A percentile compares a stretch with the other conserved stretches of the same genome.
Conservation (phyloP, 2,888 invertebrate genomes). For the Apamea epomidion region DNA sequence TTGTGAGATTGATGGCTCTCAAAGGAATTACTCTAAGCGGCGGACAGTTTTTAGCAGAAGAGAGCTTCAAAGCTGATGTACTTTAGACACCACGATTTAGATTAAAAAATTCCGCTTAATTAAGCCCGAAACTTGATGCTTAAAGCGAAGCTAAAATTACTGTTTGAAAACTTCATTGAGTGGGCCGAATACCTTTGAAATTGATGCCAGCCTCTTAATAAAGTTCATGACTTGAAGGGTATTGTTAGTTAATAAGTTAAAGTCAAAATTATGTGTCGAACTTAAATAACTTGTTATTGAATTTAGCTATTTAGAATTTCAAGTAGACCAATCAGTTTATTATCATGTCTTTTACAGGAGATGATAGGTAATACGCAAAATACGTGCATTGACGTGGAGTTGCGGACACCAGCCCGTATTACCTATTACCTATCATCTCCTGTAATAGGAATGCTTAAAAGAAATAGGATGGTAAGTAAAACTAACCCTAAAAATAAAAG, state of each 20-base stretch:
- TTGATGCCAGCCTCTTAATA: slow-evolving; percentile 14
- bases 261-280: slow-evolving; percentile 2
- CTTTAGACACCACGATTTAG: slow-evolving; percentile 18
- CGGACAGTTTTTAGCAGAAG: slow-evolving; percentile 48
- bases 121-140: slow-evolving; percentile 40
- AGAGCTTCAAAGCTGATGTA: slow-evolving; percentile 26
- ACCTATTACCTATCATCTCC: no score
- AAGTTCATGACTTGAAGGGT: slow-evolving; percentile 14
- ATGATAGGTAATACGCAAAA: no score
- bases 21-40: slow-evolving; percentile 58
- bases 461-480: background rate
- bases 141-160: slow-evolving; percentile 28
- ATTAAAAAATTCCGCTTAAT: slow-evolving; percentile 39
- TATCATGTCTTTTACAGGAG: background rate
- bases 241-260: slow-evolving; percentile 25
- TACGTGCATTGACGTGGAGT: no score
- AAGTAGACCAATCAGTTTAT: background rate
- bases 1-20: slow-evolving; percentile 58
- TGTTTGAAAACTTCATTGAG: slow-evolving; percentile 41
- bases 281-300: background rate
- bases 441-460: background rate
- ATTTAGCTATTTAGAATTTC: background rate
- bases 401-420: no score
- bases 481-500: background rate
- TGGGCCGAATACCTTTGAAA: slow-evolving; percentile 36